Conservation (phyloP, 2,113 vertebrate species). For the Capra hircus region DNA sequence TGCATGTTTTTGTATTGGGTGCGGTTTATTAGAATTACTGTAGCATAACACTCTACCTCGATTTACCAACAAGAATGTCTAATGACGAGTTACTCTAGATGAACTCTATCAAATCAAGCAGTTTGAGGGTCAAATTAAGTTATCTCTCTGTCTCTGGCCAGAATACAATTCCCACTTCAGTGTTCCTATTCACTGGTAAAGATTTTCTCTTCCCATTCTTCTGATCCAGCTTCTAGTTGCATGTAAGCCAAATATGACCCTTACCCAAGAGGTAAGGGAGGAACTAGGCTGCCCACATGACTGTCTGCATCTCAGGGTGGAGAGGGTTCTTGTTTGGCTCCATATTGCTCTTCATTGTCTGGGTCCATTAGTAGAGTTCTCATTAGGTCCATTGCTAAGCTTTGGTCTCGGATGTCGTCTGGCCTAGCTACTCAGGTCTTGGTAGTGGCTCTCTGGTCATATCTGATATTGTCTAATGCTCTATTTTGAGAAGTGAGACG, state of each 20-base stretch:
- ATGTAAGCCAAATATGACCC: neutral
- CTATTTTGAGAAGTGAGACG: neutral
- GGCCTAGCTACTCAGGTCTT: neutral
- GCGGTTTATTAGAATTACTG: neutral
- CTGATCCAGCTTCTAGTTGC: neutral
- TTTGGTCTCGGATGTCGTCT: neutral
- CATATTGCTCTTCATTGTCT: neutral
- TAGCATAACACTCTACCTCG: neutral
- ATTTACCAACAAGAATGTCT: neutral
- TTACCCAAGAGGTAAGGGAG: neutral
- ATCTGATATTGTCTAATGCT: neutral
- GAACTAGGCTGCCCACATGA: neutral
- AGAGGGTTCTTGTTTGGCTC: neutral
- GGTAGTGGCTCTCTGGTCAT: neutral
- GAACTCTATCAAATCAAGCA: neutral
- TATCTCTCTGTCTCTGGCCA: neutral
- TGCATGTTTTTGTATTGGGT: neutral
- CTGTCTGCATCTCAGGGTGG: neutral
- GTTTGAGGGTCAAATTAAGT: neutral
- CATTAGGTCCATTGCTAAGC: neutral
- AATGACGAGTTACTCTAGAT: neutral
- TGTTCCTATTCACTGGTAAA: neutral
- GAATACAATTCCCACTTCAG: neutral
- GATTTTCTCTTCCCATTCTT: neutral
- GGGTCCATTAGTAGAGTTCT: neutral